Conservation (phyloP, 2,888 invertebrate genomes). For the Odontocerum albicorne region DNA sequence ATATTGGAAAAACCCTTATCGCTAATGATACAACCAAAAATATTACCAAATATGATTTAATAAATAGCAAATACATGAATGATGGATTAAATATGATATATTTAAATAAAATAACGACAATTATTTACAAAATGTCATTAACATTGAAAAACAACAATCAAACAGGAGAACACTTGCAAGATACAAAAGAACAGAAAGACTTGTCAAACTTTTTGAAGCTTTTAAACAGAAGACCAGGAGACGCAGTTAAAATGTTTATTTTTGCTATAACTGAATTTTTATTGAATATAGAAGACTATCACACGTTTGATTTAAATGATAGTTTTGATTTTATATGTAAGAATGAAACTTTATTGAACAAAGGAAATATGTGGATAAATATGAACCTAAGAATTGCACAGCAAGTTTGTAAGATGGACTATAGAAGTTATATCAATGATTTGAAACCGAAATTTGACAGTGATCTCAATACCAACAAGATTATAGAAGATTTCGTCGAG, state of each 20-base stretch:
- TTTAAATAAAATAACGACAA: conserved; percentile 25
- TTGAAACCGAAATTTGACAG: too few relatives aligned
- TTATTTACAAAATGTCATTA: conserved; percentile 16
- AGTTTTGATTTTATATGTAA: conserved; percentile 26
- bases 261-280: conserved; percentile 24
- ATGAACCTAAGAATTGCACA: conserved; percentile 21
- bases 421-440: conserved; percentile 18
- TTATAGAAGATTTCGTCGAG: conserved; percentile 14
- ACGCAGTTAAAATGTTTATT: conserved; percentile 26
- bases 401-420: conserved; percentile 26
- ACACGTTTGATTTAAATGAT: conserved; percentile 22
- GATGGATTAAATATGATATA: conserved; percentile 25
- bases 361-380: conserved; percentile 22
- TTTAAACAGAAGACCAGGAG: conserved; percentile 23
- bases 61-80: conserved; percentile 21
- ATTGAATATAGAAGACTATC: conserved; percentile 22
- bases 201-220: conserved; percentile 24
- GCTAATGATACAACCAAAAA: conserved; percentile 6
- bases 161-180: background rate
- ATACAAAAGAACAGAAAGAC: conserved; percentile 18
- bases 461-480: conserved; percentile 9
- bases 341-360: conserved; percentile 15
- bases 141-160: conserved; percentile 8
- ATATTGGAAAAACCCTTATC: conserved; percentile 25
- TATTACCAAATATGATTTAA: conserved; percentile 12